Conservation (phyloP, 2,888 invertebrate genomes). For the Chrysomela aeneicollis region DNA sequence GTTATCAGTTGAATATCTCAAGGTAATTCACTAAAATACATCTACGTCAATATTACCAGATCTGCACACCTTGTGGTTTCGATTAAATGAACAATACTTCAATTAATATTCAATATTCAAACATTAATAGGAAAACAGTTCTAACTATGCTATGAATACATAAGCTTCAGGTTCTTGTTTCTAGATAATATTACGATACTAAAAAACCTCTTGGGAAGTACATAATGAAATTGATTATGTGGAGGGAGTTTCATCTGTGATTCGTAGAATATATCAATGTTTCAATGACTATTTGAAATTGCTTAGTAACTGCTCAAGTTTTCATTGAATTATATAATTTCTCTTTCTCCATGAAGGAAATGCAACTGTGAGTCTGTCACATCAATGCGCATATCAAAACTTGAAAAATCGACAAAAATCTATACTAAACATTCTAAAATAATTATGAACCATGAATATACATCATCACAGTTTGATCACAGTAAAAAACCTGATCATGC, state of each 20-base stretch:
- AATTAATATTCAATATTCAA: background rate
- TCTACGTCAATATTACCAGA: background rate
- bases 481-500: no score
- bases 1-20: no score
- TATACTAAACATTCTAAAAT: no score
- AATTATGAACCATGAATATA: no score
- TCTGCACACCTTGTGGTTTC: slow-evolving; percentile 1
- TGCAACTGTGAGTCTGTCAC: no score
- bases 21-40: background rate
- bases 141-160: slow-evolving; percentile 10
- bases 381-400: no score
- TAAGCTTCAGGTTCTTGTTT: background rate
- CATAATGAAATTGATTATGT: slow-evolving; percentile 35
- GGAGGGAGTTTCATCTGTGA: slow-evolving; percentile 43
- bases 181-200: background rate
- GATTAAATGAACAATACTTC: background rate
- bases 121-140: slow-evolving; percentile 10
- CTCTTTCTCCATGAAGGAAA: no score
- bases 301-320: no score
- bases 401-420: no score
- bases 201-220: slow-evolving; percentile 11
- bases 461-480: no score
- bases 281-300: background rate
- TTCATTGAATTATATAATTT: no score
- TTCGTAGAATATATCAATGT: background rate